These are phyloP conservation scores for Napeogenes inachia DNA, from an alignment of 2,888 invertebrate genomes.

Conservation along the genomic window DNA sequence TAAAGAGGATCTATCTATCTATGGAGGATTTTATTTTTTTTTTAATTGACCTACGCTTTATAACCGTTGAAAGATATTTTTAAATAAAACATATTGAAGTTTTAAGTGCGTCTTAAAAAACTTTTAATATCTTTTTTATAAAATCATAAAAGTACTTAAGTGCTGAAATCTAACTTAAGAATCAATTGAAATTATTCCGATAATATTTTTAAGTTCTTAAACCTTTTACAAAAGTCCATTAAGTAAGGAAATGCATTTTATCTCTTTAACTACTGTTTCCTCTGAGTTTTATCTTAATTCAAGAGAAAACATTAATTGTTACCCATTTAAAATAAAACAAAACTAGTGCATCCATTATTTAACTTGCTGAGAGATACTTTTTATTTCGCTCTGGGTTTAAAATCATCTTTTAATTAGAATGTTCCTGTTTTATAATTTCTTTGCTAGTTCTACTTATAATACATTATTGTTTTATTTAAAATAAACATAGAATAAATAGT, in stretches of 20 bases:
- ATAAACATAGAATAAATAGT: too few relatives aligned
- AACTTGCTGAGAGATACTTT: not conserved
- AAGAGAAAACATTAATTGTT: slow-evolving; percentile 25
- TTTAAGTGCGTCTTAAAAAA: too few relatives aligned
- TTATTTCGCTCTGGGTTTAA: slow-evolving; percentile 8
- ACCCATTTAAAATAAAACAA: slow-evolving; percentile 19
- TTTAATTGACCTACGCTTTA: too few relatives aligned
- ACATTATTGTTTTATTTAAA: too few relatives aligned
- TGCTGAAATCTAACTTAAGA: not conserved
- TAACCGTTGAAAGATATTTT: too few relatives aligned
- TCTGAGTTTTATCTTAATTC: slow-evolving; percentile 29
- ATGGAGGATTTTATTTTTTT: too few relatives aligned
- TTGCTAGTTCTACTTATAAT: not conserved
- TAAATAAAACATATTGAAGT: too few relatives aligned
- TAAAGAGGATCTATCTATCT: too few relatives aligned
- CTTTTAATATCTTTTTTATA: too few relatives aligned
- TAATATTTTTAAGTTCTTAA: slow-evolving; percentile 18
- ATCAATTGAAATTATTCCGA: not conserved
- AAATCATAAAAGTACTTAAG: too few relatives aligned
- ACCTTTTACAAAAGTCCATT: slow-evolving; percentile 28
- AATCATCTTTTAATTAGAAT: not conserved
- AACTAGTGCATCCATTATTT: slow-evolving; percentile 9
- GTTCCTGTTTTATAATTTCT: not conserved
- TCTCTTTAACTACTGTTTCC: slow-evolving; percentile 24
- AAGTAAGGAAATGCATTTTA: slow-evolving; percentile 31